These are phyloP conservation scores for Telmatochromis sp. DNA, from an alignment of 2,113 vertebrate species.

Conservation along the genomic window DNA sequence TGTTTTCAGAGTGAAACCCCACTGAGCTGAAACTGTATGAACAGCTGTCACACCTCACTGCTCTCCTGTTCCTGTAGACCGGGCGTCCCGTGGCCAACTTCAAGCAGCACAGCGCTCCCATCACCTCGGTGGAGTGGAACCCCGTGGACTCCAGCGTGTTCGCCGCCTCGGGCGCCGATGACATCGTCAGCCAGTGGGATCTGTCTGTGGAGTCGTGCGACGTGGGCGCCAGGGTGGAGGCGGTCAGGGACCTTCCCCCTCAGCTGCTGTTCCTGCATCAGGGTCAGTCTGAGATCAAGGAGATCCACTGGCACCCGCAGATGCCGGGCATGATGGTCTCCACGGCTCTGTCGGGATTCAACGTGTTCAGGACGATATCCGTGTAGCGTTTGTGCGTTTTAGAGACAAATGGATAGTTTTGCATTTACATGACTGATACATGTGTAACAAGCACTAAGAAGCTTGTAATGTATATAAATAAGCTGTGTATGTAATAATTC, in stretches of 20 bases:
- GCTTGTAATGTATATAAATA: conserved; percentile 39
- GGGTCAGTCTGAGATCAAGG: conserved; percentile 86
- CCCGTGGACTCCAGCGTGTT: conserved; percentile 83
- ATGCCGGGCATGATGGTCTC: conserved; percentile 78
- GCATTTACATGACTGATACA: not conserved
- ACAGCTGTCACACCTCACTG: not conserved
- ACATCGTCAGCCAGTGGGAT: conserved; percentile 89
- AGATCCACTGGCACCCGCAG: conserved; percentile 89
- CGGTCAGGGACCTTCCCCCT: conserved; percentile 75
- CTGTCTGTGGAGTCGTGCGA: conserved; percentile 82
- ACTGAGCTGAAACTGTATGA: not conserved
- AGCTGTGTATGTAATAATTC: not conserved
- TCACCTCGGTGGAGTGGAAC: conserved; percentile 89
- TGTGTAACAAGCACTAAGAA: not conserved
- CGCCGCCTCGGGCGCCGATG: conserved; percentile 78
- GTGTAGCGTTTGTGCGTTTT: conserved; percentile 46
- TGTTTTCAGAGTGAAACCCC: not conserved
- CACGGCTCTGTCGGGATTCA: conserved; percentile 84
- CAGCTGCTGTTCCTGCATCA: conserved; percentile 89
- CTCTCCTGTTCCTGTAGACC: conserved; percentile 50
- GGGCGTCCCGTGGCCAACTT: conserved; percentile 81
- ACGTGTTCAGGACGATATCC: conserved; percentile 86
- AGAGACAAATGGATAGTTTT: not conserved
- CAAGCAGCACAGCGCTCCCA: conserved; percentile 84
- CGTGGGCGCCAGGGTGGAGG: conserved; percentile 58